Percentiles rank a stretch among this genome's conserved stretches.
These are phyloP conservation scores for Silurus lanzhouensis DNA, from an alignment of 2,797 vertebrate species.

Conservation along the genomic window DNA sequence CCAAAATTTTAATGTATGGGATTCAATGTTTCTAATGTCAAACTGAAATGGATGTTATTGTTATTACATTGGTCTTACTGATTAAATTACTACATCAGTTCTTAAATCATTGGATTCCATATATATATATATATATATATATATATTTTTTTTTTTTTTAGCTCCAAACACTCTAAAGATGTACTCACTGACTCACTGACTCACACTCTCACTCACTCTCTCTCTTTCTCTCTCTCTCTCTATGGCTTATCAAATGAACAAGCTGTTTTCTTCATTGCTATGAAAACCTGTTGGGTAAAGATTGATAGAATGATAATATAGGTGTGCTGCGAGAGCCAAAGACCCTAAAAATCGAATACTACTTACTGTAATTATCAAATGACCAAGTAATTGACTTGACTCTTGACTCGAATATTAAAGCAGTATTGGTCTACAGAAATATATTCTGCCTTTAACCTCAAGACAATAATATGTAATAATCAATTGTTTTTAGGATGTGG, in stretches of 20 bases:
- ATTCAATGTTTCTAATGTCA: background rate
- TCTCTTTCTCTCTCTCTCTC: too few relatives aligned
- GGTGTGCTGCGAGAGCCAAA: background rate
- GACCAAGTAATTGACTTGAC: background rate
- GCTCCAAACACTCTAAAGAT: background rate
- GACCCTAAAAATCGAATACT: background rate
- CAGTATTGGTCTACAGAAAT: background rate
- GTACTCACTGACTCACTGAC: background rate
- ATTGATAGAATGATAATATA: background rate
- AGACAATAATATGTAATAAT: background rate
- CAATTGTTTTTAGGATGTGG: conserved; percentile 80
- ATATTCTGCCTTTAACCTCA: background rate
- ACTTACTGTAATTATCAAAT: background rate
- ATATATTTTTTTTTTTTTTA: too few relatives aligned
- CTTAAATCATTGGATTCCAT: background rate
- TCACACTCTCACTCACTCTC: too few relatives aligned
- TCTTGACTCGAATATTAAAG: background rate
- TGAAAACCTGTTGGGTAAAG: background rate
- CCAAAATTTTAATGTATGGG: background rate
- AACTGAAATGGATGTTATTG: background rate
- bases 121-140: too few relatives aligned
- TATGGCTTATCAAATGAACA: too few relatives aligned
- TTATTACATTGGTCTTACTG: background rate
- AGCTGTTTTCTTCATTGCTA: background rate
- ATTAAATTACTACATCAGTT: too few relatives aligned